A percentile compares a stretch with the other conserved stretches of the same genome.
These are phyloP conservation scores for Fissipunctia ypsillon DNA, from an alignment of 2,888 invertebrate genomes.

Conservation along the genomic window DNA sequence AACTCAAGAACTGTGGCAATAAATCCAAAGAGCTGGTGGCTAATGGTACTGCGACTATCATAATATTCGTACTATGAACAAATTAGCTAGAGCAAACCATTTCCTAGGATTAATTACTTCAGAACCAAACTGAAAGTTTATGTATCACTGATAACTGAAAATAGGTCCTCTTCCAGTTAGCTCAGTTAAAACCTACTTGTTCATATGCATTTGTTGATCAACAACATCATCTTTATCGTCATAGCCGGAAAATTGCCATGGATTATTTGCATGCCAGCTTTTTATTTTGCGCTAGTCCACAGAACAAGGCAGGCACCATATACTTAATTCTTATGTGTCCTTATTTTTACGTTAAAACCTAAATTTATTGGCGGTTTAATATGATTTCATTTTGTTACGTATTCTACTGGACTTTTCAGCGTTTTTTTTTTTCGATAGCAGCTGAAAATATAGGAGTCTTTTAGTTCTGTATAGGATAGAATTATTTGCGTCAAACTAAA, in stretches of 20 bases:
- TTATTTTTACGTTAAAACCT: background rate
- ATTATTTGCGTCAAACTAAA: background rate
- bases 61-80: conserved; percentile 9
- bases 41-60: background rate
- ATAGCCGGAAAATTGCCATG: background rate
- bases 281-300: background rate
- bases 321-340: background rate
- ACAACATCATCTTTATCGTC: background rate
- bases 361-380: background rate
- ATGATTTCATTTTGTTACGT: no score
- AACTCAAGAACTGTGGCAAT: conserved; percentile 7
- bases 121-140: conserved; percentile 1
- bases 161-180: background rate
- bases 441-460: background rate
- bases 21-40: conserved; percentile 4
- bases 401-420: background rate
- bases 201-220: background rate
- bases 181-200: background rate
- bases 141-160: no score
- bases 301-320: background rate
- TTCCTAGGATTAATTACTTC: conserved; percentile 24
- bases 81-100: background rate
- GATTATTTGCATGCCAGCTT: background rate
- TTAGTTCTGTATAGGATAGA: no score
- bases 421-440: background rate